These are phyloP conservation scores for Oreortyx pictus DNA, from an alignment of 2,797 vertebrate species.

Conservation along the genomic window DNA sequence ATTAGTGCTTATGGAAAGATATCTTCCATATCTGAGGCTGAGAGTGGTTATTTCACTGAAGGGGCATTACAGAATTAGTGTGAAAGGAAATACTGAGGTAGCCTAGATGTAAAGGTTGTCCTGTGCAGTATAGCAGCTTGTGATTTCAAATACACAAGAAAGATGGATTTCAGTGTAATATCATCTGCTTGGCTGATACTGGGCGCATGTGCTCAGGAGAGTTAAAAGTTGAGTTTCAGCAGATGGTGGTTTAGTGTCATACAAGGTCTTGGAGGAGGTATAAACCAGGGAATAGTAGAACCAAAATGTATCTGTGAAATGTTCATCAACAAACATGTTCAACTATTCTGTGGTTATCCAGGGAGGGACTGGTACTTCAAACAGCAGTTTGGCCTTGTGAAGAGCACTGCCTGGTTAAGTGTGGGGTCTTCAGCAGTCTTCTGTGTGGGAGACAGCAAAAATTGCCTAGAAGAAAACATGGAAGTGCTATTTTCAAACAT, in stretches of 20 bases:
- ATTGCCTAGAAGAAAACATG: background rate
- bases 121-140: background rate
- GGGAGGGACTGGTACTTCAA: background rate
- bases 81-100: background rate
- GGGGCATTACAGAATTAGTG: background rate
- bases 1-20: background rate
- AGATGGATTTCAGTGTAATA: background rate
- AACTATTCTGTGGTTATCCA: background rate
- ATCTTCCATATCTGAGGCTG: background rate
- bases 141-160: background rate
- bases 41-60: background rate
- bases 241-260: background rate
- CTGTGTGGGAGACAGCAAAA: constrained; percentile 28
- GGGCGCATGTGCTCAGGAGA: background rate
- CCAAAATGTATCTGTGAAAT: background rate
- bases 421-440: background rate
- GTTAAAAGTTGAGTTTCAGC: background rate
- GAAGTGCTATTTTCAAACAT: constrained; percentile 28
- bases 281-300: background rate
- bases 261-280: background rate
- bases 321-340: background rate
- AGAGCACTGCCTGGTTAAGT: background rate
- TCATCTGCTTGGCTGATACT: background rate
- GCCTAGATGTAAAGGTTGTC: background rate
- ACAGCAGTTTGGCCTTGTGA: constrained; percentile 5